Conservation (phyloP, 2,113 vertebrate species). For the zebrafish (Danio rerio) region GRCz12tu NC_133189.1:33954501-33955000, state of each 20-base stretch:
- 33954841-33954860: background rate
- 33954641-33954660: constrained; percentile 28
- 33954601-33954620: constrained; percentile 8
- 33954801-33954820: constrained; percentile 43
- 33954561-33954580: background rate
- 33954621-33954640: constrained; percentile 41
- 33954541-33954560: constrained; percentile 19
- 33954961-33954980: background rate
- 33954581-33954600: background rate
- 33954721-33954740: constrained; percentile 31
- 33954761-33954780: constrained; percentile 14
- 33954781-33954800: constrained; percentile 51
- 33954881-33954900: background rate
- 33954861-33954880: background rate
- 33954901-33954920: background rate
- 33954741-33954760: constrained; percentile 32
- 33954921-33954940: background rate
- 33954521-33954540: constrained; percentile 20
- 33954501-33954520: background rate
- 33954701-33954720: constrained; percentile 42
- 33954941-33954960: constrained; percentile 1
- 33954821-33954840: constrained; percentile 22
- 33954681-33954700: constrained; percentile 46
- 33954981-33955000: background rate
- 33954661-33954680: constrained; percentile 40